Evolutionary conservation across 2,113 vertebrate genomes (phyloP), one percentile per base, ranked within the genome.

Genomic region (Salminus brasiliensis): DNA sequence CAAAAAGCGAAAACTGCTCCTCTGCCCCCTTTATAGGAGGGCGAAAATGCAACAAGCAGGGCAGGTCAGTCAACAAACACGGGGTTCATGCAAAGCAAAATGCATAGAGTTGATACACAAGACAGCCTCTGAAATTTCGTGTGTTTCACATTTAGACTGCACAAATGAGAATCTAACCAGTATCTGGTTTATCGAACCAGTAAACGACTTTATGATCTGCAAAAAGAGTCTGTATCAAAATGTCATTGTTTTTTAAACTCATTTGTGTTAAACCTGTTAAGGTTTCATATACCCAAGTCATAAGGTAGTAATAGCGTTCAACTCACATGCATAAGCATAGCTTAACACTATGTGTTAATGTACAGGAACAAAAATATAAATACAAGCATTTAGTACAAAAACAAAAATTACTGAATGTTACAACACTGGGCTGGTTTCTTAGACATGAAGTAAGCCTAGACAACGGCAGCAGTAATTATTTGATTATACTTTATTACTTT

Each of bases 1-100:
- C 94, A 84, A 94, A 94, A 87, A 94, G 88, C n/a, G 84, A 91
- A 8, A 92, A 88, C 91, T 94, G 93, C 89, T 94, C 92, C 85
- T 91, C 88, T 27, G 91, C 89, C 47, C 88, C 93, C 93, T 94
- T 92, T 62, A n/a, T n/a, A 59, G 70, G 81, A 74, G 45, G 83
- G 81, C 30, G 53, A 72, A 90, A 87, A 90, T 83, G 88, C 89
- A 92, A 89, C 65, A 90, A 86, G 43, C 91, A 87, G 81, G 84
- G 79, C 36, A 76, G 86, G 90, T 87, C 88, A 81, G 87, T 45
- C 87, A 39, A 73, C 73, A 87, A 82, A 78, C 65, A 69, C 88
- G 90, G 87, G 87, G 29, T 36, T 73, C 80, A 76, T 74, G 76
- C 81, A 67, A 21, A 41, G 57, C 27, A 27, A 62, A 73, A 78